Conservation (phyloP, 1,140 invertebrate species). For the Drosophila teissieri region DNA sequence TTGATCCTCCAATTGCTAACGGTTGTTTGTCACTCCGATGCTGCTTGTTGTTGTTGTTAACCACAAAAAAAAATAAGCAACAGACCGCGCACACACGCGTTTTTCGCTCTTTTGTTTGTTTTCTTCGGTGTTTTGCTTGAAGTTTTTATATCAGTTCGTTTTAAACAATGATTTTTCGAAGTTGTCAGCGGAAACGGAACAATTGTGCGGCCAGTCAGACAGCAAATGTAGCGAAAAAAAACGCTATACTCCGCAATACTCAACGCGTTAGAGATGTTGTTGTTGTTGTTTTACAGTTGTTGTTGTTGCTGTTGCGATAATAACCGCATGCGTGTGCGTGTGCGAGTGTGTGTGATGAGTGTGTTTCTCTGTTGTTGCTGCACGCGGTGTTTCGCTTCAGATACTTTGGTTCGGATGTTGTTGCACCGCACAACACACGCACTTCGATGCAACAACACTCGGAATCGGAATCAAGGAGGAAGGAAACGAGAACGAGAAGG, state of each 20-base stretch:
- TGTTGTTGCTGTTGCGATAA: neutral
- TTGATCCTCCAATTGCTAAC: conserved; percentile 28
- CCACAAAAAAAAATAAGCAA: conserved; percentile 42
- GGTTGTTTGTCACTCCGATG: conserved; percentile 13
- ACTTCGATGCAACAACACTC: conserved; percentile 23
- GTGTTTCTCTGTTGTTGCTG: conserved; percentile 1
- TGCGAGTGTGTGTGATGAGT: neutral
- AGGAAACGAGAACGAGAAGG: conserved; percentile 43
- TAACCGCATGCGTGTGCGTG: neutral
- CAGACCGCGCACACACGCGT: conserved; percentile 28
- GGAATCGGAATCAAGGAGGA: conserved; percentile 21
- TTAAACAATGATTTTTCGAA: neutral
- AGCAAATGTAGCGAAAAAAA: conserved; percentile 37
- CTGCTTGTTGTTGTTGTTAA: conserved; percentile 14
- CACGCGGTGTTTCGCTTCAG: conserved; percentile 13
- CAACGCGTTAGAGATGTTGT: conserved; percentile 5
- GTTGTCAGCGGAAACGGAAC: conserved; percentile 8
- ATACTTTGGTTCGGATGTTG: neutral
- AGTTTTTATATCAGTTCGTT: neutral
- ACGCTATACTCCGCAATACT: conserved; percentile 22
- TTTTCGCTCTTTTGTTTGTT: conserved; percentile 27
- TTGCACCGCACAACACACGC: neutral
- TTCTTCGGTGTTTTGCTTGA: neutral
- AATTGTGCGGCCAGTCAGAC: conserved; percentile 18
- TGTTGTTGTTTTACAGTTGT: conserved; percentile 2